These are phyloP conservation scores for Trisateles emortualis DNA, from an alignment of 2,888 invertebrate species.

Conservation along the genomic window DNA sequence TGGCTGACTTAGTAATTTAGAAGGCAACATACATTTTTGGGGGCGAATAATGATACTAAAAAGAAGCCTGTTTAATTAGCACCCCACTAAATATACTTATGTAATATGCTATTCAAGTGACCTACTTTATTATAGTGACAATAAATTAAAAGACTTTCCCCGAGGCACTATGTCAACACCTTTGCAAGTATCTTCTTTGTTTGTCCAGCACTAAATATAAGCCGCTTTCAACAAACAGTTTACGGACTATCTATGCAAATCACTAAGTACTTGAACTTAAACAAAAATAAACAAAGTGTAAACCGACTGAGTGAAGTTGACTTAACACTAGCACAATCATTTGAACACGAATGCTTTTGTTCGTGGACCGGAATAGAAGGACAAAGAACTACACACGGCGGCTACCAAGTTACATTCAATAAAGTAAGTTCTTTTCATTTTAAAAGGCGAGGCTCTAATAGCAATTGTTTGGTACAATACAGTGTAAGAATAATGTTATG, in stretches of 20 bases:
- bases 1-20: no score
- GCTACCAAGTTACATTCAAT: slow-evolving; percentile 37
- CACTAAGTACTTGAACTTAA: slow-evolving; percentile 27
- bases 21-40: no score
- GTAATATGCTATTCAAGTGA: not conserved
- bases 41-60: no score
- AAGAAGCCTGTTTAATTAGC: not conserved
- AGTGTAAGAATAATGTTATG: slow-evolving; percentile 3
- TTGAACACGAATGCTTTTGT: slow-evolving; percentile 65
- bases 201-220: slow-evolving; percentile 39
- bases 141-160: slow-evolving; percentile 21
- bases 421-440: slow-evolving; percentile 26
- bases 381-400: slow-evolving; percentile 50
- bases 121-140: not conserved
- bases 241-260: slow-evolving; percentile 45
- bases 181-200: slow-evolving; percentile 37
- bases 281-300: slow-evolving; percentile 30
- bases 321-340: slow-evolving; percentile 28
- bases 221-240: slow-evolving; percentile 32
- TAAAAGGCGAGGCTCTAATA: slow-evolving; percentile 8
- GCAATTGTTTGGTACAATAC: not conserved
- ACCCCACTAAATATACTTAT: not conserved
- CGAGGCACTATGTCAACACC: slow-evolving; percentile 30
- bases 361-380: slow-evolving; percentile 46
- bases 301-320: slow-evolving; percentile 23